A percentile compares a stretch with the other conserved stretches of the same genome.
phyloP scores from a whole-genome alignment of 2,113 vertebrate genomes.

The Lasiurus cinereus region DNA sequence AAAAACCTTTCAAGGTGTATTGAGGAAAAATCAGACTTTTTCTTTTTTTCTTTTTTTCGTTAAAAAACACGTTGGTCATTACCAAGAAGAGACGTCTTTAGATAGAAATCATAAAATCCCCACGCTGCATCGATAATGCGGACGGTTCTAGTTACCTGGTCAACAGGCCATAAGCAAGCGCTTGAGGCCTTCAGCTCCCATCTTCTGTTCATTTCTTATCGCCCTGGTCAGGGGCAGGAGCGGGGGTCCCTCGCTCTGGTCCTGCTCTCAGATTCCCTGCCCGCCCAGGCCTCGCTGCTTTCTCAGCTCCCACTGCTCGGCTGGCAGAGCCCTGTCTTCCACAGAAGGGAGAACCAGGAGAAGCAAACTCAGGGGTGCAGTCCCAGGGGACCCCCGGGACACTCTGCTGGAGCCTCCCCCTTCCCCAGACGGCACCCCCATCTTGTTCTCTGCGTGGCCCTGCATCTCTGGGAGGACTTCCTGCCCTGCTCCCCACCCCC shows the following conservation, averaged over 20 bases:
- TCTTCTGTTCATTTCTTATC: too few species aligned
- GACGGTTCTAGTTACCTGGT: too few species aligned
- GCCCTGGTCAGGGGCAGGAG: neutral
- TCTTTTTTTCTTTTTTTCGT: too few species aligned
- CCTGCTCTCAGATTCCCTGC: accelerated
- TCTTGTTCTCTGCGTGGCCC: neutral
- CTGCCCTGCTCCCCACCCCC: neutral
- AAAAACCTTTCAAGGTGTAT: too few species aligned
- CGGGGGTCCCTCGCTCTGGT: neutral
- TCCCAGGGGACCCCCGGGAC: accelerated
- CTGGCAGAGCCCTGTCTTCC: neutral
- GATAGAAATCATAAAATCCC: too few species aligned
- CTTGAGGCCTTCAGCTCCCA: too few species aligned
- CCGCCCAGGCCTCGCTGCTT: accelerated
- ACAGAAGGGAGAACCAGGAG: accelerated
- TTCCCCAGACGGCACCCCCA: neutral
- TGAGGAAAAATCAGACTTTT: too few species aligned
- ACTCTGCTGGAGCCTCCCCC: neutral
- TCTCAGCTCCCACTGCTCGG: accelerated
- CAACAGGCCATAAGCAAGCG: too few species aligned
- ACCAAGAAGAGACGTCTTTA: too few species aligned
- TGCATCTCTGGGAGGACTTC: neutral
- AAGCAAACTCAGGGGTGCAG: accelerated
- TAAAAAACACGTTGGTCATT: too few species aligned
- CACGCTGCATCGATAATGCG: too few species aligned